Percentiles rank a stretch among this genome's conserved stretches.
These are phyloP conservation scores for Siniperca scherzeri DNA, from an alignment of 2,797 vertebrate species.

Conservation along the genomic window DNA sequence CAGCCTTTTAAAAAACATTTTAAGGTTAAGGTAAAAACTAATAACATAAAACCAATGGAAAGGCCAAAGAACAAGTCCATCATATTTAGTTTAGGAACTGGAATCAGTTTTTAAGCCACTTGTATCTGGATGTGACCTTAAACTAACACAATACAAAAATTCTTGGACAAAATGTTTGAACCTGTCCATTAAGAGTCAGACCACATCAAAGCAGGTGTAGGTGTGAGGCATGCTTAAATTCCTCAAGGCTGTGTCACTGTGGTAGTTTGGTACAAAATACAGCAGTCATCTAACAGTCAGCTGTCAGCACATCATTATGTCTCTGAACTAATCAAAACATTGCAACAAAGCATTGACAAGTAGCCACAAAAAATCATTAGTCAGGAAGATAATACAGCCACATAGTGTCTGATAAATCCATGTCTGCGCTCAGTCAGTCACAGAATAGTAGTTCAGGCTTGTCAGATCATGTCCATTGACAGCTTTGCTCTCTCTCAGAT, in stretches of 20 bases:
- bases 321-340: slow-evolving; percentile 41
- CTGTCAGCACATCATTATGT: slow-evolving; percentile 56
- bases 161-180: slow-evolving; percentile 6
- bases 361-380: slow-evolving; percentile 52
- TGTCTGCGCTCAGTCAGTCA: slow-evolving; percentile 41
- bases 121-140: neutral
- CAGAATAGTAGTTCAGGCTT: slow-evolving; percentile 47
- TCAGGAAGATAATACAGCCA: slow-evolving; percentile 35
- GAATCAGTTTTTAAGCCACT: neutral
- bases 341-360: slow-evolving; percentile 39
- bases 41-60: neutral
- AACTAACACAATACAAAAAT: slow-evolving; percentile 7
- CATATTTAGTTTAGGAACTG: too few relatives aligned
- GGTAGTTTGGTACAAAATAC: slow-evolving; percentile 16
- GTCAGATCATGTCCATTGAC: slow-evolving; percentile 65
- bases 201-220: slow-evolving; percentile 13
- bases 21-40: neutral
- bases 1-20: neutral
- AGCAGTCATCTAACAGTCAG: slow-evolving; percentile 1
- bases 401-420: slow-evolving; percentile 31
- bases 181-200: slow-evolving; percentile 3
- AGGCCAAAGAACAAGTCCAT: neutral
- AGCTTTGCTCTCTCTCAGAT: slow-evolving; percentile 27
- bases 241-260: slow-evolving; percentile 21
- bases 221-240: slow-evolving; percentile 17